Conservation (phyloP, 2,888 invertebrate genomes). For the Drosophila limbata region DNA sequence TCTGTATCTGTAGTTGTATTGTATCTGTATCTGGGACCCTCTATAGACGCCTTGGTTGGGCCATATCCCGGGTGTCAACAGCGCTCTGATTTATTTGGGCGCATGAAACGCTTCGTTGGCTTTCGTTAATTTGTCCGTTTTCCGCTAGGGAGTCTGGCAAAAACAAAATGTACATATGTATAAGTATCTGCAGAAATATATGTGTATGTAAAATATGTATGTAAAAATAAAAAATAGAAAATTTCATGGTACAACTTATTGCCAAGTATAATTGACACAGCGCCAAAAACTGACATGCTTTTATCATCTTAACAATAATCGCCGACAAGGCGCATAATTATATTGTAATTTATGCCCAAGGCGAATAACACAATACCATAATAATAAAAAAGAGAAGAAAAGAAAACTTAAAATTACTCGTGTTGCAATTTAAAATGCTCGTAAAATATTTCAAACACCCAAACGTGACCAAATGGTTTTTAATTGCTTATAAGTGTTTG, state of each 20-base stretch:
- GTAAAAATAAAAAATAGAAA: slow-evolving; percentile 10
- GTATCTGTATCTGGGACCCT: slow-evolving; percentile 36
- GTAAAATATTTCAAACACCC: slow-evolving; percentile 67
- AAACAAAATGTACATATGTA: slow-evolving; percentile 9
- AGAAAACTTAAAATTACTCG: slow-evolving; percentile 41
- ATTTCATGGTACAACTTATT: slow-evolving; percentile 30
- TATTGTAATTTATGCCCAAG: slow-evolving; percentile 72
- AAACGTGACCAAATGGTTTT: slow-evolving; percentile 66
- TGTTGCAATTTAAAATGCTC: slow-evolving; percentile 55
- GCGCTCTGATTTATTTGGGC: slow-evolving; percentile 84
- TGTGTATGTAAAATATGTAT: neutral
- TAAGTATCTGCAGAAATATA: slow-evolving; percentile 5
- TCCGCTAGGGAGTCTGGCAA: slow-evolving; percentile 60
- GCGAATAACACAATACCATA: slow-evolving; percentile 18
- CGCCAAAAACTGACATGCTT: slow-evolving; percentile 60
- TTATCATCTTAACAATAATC: slow-evolving; percentile 67
- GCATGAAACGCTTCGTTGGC: slow-evolving; percentile 85
- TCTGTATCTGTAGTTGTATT: slow-evolving; percentile 28
- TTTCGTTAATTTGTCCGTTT: slow-evolving; percentile 84
- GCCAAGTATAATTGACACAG: slow-evolving; percentile 46
- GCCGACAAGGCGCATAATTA: slow-evolving; percentile 76
- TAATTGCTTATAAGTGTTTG: slow-evolving; percentile 41
- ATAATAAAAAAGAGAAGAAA: slow-evolving; percentile 25
- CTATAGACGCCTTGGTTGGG: slow-evolving; percentile 29
- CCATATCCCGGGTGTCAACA: slow-evolving; percentile 83